Percentiles rank a stretch among this genome's conserved stretches.
phyloP scores from a whole-genome alignment of 2,797 vertebrate species.

The Streptopelia turtur region DNA sequence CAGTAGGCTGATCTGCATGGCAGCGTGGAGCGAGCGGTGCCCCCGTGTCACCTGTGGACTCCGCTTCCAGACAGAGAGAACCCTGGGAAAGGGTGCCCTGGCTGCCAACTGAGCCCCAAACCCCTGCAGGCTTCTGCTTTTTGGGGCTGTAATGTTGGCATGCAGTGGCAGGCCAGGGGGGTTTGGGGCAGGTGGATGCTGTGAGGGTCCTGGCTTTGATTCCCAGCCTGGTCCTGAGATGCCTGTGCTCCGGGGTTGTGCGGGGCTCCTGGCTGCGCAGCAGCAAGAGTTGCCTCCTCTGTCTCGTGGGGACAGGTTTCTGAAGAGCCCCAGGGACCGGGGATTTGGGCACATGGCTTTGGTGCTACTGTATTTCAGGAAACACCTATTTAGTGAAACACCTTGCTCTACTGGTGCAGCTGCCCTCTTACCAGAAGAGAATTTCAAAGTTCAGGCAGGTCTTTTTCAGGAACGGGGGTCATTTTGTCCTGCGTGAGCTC shows the following conservation, averaged over 20 bases:
- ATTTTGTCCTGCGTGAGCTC: background rate
- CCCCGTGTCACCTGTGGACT: background rate
- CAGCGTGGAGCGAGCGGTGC: fast-evolving
- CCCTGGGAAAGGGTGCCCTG: background rate
- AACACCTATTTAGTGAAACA: background rate
- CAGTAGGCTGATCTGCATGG: fast-evolving
- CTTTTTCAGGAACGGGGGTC: fast-evolving
- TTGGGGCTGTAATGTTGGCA: fast-evolving
- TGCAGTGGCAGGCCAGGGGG: background rate
- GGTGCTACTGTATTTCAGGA: background rate
- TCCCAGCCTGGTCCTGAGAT: background rate
- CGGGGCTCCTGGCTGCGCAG: background rate
- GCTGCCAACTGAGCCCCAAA: background rate
- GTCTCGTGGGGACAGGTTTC: background rate
- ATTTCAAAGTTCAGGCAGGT: background rate
- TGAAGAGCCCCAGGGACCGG: background rate
- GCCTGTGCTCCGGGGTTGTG: background rate
- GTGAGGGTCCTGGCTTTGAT: background rate
- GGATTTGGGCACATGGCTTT: background rate
- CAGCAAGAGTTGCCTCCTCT: background rate
- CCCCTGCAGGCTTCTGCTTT: background rate
- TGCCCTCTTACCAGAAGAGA: background rate
- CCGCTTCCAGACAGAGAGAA: background rate
- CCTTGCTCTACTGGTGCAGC: background rate
- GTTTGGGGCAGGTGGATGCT: fast-evolving